These are phyloP conservation scores for Caenorhabditis imperialis DNA, from an alignment of 2,888 invertebrate species.

Conservation along the genomic window DNA sequence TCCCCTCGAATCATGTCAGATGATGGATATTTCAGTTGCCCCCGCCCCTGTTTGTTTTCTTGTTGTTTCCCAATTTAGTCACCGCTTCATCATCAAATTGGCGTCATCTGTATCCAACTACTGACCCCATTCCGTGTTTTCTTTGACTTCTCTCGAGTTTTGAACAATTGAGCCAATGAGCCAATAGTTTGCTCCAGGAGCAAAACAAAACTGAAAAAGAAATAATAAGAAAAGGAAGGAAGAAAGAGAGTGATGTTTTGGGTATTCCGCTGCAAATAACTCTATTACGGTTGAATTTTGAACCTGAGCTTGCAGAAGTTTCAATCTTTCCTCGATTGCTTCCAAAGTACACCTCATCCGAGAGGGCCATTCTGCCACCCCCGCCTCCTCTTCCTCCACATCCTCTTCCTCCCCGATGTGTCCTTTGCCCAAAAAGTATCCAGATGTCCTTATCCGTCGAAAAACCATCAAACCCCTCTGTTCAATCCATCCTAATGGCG, in stretches of 20 bases:
- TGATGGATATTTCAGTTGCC: too few relatives aligned
- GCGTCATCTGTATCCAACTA: constrained; percentile 15
- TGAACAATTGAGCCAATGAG: constrained; percentile 32
- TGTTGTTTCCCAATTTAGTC: constrained; percentile 11
- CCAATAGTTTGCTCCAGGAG: constrained; percentile 5
- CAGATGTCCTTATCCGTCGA: constrained; percentile 5
- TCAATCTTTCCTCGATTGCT: too few relatives aligned
- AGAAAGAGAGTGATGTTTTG: constrained; percentile 5
- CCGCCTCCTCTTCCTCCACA: too few relatives aligned
- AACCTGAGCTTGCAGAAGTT: too few relatives aligned
- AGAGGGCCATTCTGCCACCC: too few relatives aligned
- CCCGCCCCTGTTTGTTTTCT: constrained; percentile 10
- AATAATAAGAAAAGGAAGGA: constrained; percentile 10
- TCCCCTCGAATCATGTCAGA: constrained; percentile 3
- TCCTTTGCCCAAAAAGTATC: constrained; percentile 9
- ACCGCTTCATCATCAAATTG: too few relatives aligned
- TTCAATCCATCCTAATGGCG: constrained; percentile 44
- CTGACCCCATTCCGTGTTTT: constrained; percentile 14
- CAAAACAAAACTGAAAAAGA: constrained; percentile 25
- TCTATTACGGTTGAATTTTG: too few relatives aligned
- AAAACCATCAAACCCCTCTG: constrained; percentile 34
- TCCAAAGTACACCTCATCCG: too few relatives aligned
- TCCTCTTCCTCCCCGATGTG: too few relatives aligned
- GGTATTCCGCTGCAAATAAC: too few relatives aligned
- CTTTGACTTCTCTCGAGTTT: constrained; percentile 1